These are phyloP conservation scores for Phyllotreta striolata DNA, from an alignment of 2,888 invertebrate genomes.

Conservation along the genomic window DNA sequence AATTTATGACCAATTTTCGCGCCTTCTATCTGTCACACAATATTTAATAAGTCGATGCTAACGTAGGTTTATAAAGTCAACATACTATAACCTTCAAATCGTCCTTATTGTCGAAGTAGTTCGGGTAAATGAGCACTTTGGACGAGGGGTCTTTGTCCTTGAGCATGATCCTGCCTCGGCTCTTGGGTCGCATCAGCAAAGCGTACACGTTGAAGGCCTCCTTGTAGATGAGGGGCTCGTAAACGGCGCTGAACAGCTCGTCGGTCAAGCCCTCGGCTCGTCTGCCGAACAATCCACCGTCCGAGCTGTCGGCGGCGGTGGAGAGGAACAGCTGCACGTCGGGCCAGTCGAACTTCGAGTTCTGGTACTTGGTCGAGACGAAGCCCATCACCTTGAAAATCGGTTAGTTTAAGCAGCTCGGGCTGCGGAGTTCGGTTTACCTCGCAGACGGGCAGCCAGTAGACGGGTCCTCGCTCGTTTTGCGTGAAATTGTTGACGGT, in stretches of 20 bases:
- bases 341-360: slow-evolving; percentile 74
- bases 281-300: slow-evolving; percentile 79
- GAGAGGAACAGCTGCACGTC: slow-evolving; percentile 79
- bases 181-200: slow-evolving; percentile 74
- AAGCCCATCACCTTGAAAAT: slow-evolving; percentile 48
- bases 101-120: slow-evolving; percentile 78
- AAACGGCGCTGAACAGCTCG: slow-evolving; percentile 72
- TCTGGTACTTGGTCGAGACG: slow-evolving; percentile 73
- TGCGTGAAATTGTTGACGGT: slow-evolving; percentile 71
- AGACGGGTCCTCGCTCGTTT: slow-evolving; percentile 71
- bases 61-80: slow-evolving; percentile 22
- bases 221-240: slow-evolving; percentile 72
- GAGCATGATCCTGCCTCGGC: slow-evolving; percentile 74
- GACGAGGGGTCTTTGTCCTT: slow-evolving; percentile 73
- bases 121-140: slow-evolving; percentile 86
- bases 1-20: slow-evolving; percentile 73
- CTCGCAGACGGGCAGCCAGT: slow-evolving; percentile 80
- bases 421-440: slow-evolving; percentile 54
- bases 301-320: slow-evolving; percentile 78
- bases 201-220: slow-evolving; percentile 47
- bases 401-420: neutral
- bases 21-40: slow-evolving; percentile 75
- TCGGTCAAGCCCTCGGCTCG: slow-evolving; percentile 73
- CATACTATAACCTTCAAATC: slow-evolving; percentile 78
- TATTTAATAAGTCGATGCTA: neutral